These are phyloP conservation scores for Frankliniella fusca DNA, from an alignment of 2,888 invertebrate genomes.

Conservation along the genomic window DNA sequence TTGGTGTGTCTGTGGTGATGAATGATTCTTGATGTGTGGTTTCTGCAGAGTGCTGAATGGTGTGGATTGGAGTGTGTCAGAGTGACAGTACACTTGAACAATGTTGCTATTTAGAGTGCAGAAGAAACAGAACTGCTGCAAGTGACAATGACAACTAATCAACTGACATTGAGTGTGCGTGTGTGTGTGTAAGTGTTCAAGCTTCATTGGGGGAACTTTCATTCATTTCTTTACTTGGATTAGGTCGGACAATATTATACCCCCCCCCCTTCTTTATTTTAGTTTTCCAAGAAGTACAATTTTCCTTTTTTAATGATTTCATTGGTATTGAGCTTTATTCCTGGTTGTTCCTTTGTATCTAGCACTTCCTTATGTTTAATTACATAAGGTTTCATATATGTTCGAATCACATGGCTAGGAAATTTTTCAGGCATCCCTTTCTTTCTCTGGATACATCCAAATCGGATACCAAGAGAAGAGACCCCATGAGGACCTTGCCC, in stretches of 20 bases:
- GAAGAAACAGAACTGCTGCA: background rate
- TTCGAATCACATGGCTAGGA: background rate
- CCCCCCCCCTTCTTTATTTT: background rate
- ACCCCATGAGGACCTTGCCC: background rate
- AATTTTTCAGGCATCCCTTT: background rate
- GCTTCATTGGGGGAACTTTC: background rate
- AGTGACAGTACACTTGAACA: background rate
- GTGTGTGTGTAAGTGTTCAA: background rate
- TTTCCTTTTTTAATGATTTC: background rate
- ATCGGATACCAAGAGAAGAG: conserved; percentile 7
- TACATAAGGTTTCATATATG: background rate
- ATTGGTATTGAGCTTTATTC: background rate
- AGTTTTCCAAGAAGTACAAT: background rate
- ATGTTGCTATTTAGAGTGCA: background rate
- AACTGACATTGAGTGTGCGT: background rate
- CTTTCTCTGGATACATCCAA: background rate
- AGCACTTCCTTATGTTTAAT: background rate
- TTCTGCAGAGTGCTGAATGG: background rate
- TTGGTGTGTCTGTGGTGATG: background rate
- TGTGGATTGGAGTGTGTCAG: background rate
- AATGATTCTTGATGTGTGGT: background rate
- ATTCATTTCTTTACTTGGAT: background rate
- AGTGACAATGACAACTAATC: background rate
- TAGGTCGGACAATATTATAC: background rate
- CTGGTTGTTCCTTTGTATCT: background rate